phyloP scores from a whole-genome alignment of 2,797 vertebrate species.

The Crax fasciolata region DNA sequence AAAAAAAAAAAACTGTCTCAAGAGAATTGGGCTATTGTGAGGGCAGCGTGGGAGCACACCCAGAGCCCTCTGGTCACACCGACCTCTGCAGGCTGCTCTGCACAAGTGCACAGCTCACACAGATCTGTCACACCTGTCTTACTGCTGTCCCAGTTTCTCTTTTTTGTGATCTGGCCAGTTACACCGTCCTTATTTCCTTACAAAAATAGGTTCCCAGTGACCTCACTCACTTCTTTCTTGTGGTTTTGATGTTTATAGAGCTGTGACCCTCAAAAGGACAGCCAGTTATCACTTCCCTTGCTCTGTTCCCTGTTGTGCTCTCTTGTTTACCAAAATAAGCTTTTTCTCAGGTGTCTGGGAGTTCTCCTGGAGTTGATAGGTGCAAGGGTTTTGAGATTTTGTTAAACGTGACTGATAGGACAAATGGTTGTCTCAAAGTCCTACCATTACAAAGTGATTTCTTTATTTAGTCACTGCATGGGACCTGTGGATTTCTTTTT shows the following conservation, averaged over 20 bases:
- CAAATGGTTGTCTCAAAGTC: not conserved
- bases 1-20: not conserved
- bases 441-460: not conserved
- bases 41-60: not conserved
- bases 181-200: not conserved
- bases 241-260: not conserved
- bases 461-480: not conserved
- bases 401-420: not conserved
- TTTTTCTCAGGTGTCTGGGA: not conserved
- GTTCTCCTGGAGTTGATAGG: not conserved
- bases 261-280: not conserved
- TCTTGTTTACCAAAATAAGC: not conserved
- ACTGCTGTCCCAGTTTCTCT: not conserved
- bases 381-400: not conserved
- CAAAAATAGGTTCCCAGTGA: not conserved
- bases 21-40: not conserved
- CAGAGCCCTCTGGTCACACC: not conserved
- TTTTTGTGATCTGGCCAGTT: not conserved
- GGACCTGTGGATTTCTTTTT: not conserved
- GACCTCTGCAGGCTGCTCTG: not conserved
- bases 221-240: not conserved
- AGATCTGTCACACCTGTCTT: not conserved
- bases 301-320: fast-evolving
- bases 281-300: not conserved
- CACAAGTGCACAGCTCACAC: fast-evolving